Evolutionary conservation across 2,797 vertebrate genomes (phyloP), one percentile per base, ranked within the genome.

Genomic region (Characodon lateralis): DNA sequence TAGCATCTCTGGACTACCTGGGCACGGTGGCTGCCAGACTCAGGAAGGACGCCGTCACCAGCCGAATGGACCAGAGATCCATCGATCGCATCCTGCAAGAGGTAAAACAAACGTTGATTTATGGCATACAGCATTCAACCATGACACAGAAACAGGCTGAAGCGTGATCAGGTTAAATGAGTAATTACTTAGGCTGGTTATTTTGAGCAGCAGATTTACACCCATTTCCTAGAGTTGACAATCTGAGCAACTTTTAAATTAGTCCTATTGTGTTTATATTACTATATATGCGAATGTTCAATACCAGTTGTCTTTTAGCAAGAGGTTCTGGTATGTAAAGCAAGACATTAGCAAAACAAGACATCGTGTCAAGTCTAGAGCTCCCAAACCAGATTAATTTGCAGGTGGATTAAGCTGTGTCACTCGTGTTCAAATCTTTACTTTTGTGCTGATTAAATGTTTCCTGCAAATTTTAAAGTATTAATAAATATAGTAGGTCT

Each of bases 41-140:
- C 0, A 96, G 98, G 84, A 99, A 99, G 89, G 98, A 99, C 74
- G 96, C 97, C 0, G 98, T 99, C 80, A 97, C 97, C 87, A 99
- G 98, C 95, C 98, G 96, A 91, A 99, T 99, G 98, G 97, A 99
- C 94, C 97, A 98, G 94, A 96, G 96, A 70, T 98, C 98, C 78
- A 97, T 99, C 78, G 96, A 98, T 92, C 94, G 98, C 77, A 99
- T 99, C 63, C 92, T 99, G 74, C 95, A 96, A 91, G 92, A 97
- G 97, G 98, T 99, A 91, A 1, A 2, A 71, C n/a, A 51, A 51
- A 3, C 16, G 2, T 14, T 51, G 43, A 51, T 51, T 71, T 26
- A 0, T 31, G 13, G 28, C 9, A 53, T 65, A 20, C 20, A 41
- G 9, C 20, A 70, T 16, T 7, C 18, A 77, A 16, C 28, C 31